Percentiles rank a stretch among this genome's conserved stretches.
Evolutionary conservation across 2,797 vertebrate genomes (phyloP).

Genomic region (Rhabdophis nuchalis): DNA sequence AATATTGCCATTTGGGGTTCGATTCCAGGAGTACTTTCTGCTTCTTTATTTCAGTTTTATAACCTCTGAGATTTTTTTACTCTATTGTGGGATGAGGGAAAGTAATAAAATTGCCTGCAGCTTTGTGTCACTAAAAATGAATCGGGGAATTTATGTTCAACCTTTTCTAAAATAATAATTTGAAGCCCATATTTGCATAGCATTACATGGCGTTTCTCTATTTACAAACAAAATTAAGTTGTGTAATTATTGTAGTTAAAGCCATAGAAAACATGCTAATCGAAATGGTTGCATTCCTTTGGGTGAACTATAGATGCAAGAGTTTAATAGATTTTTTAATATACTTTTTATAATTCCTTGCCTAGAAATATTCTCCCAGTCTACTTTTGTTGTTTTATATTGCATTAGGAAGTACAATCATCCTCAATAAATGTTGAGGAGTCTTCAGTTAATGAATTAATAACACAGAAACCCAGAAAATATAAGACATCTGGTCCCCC

Average conservation of each 20-base stretch:
- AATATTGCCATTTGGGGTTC: constrained; percentile 25
- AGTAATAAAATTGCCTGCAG: constrained; percentile 36
- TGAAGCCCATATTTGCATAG: constrained; percentile 40
- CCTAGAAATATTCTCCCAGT: not conserved
- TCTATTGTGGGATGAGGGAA: constrained; percentile 15
- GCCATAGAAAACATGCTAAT: not conserved
- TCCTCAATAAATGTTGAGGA: not conserved
- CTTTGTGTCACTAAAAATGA: constrained; percentile 33
- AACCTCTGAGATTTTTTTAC: constrained; percentile 8
- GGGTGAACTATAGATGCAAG: not conserved
- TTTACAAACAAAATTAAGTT: constrained; percentile 3
- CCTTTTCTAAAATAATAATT: not conserved
- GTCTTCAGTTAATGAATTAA: not conserved
- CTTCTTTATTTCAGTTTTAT: constrained; percentile 46
- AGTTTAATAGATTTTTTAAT: not conserved
- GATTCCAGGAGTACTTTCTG: constrained; percentile 14
- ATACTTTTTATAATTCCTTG: not conserved
- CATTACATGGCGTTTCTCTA: not conserved
- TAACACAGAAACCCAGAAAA: too few relatives aligned
- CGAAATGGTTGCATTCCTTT: not conserved
- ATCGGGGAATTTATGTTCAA: constrained; percentile 20
- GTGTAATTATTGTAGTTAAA: not conserved
- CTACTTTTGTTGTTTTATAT: not conserved
- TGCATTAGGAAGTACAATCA: not conserved
- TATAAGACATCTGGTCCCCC: not conserved